Conservation (phyloP, 1,140 invertebrate species). For the Pollicipes pollicipes region DNA sequence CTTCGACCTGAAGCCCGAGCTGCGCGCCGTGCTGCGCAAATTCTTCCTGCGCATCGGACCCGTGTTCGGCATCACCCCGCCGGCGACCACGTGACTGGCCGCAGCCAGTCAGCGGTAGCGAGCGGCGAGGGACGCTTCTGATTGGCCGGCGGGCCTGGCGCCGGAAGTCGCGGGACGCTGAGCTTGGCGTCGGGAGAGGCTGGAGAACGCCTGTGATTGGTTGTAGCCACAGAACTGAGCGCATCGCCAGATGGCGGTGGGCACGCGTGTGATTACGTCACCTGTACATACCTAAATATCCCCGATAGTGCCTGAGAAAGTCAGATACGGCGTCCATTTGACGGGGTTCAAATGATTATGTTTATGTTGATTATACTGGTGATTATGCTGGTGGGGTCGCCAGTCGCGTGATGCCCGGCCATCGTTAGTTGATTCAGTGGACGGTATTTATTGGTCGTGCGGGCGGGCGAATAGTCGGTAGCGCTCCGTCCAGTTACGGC, state of each 20-base stretch:
- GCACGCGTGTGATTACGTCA: not conserved
- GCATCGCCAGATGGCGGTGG: not conserved
- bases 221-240: no score
- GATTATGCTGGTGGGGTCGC: not conserved
- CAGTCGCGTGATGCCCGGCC: not conserved
- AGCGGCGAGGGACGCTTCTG: not conserved
- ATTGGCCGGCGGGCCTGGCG: not conserved
- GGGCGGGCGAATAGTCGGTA: conserved; percentile 3
- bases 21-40: conserved; percentile 67
- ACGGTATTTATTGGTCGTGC: conserved; percentile 7
- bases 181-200: not conserved
- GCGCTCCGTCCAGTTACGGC: not conserved
- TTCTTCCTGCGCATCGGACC: conserved; percentile 79
- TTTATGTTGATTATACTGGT: not conserved
- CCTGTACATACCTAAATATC: not conserved
- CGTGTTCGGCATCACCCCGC: conserved; percentile 51
- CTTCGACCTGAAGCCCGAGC: conserved; percentile 80
- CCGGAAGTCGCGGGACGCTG: not conserved
- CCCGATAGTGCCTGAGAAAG: not conserved
- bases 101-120: not conserved
- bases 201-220: not conserved
- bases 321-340: not conserved
- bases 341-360: not conserved
- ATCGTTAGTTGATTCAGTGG: not conserved
- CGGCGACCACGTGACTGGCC: conserved; percentile 8